Base-by-base conservation (phyloP, 2,113 vertebrate genomes). In the Sinocyclocheilus rhinocerous region DNA sequence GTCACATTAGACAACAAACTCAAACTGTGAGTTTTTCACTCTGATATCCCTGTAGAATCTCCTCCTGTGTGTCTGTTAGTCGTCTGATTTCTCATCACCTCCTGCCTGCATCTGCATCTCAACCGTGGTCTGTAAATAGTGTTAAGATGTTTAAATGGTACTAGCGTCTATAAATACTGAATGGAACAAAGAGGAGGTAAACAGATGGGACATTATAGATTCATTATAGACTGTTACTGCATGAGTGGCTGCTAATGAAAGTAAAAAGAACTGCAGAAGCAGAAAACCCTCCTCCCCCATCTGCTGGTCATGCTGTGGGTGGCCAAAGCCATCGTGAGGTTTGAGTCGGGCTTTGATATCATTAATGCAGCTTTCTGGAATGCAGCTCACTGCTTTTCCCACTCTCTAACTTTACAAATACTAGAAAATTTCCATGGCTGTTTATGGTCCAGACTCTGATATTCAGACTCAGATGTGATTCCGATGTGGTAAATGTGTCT, bases 291-390 rank as follows among this genome's bases (percentile, higher is more conserved):
- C 67, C 16, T 70, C 45, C 73, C 20, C 13, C 73, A 0, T 77
- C 75, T 33, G 75, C 48, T 77, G 75, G n/a, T 77, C 48, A 26
- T 10, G 75, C 24, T 76, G 72, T 48, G 67, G 67, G 16, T 70
- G 67, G 67, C 4, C 16, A 70, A 70, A 36, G 33, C 63, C 9
- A 55, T 69, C 70, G 16, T 57, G 57, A 42, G 8, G 42, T 42
- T 42, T 48, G 42, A 84, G 55, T 42, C 10, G 8, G 18, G 76
- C 84, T 89, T 61, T 85, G 45, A 87, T 81, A 67, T 52, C 84
- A 55, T 67, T 86, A 83, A 86, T 81, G n/a, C 76, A n/a, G 36
- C 2, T n/a, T 65, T 45, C 65, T 76, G 42, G 50, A 73, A 57
- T 76, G 69, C 39, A 85, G 69, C 15, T 12, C 39, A 36, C 29